phyloP scores from a whole-genome alignment of 2,888 invertebrate genomes.

The Noctuana brunneofusca region DNA sequence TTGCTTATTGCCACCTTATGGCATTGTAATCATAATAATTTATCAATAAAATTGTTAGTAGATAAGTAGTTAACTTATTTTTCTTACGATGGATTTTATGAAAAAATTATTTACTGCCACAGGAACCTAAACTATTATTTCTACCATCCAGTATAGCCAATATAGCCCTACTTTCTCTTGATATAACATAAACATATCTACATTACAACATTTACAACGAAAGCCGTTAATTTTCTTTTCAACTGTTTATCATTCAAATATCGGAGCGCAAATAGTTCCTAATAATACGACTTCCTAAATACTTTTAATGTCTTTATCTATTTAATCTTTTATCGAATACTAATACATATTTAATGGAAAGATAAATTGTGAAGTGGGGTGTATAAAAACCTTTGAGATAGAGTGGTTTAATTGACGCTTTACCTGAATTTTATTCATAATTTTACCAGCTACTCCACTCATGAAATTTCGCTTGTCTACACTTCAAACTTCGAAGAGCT shows the following conservation, averaged over 20 bases:
- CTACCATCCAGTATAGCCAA: no score
- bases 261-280: no score
- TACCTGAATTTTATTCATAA: conserved; percentile 7
- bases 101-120: background rate
- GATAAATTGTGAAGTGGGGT: background rate
- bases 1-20: conserved; percentile 19
- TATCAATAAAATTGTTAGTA: conserved; percentile 9
- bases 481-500: conserved; percentile 12
- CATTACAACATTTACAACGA: no score
- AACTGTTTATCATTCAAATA: no score
- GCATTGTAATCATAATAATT: conserved; percentile 12
- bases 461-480: conserved; percentile 11
- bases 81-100: background rate
- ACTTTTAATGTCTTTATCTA: no score
- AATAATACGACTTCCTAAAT: no score
- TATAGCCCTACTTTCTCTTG: no score
- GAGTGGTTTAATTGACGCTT: conserved; percentile 3
- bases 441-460: background rate
- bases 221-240: no score
- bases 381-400: background rate
- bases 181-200: no score
- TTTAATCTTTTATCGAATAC: no score
- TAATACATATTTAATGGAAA: no score
- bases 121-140: no score
- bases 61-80: conserved; percentile 2